Evolutionary conservation across 92 coral and sea anemone species (phyloP).

Genomic region (Heteractis magnifica): DNA sequence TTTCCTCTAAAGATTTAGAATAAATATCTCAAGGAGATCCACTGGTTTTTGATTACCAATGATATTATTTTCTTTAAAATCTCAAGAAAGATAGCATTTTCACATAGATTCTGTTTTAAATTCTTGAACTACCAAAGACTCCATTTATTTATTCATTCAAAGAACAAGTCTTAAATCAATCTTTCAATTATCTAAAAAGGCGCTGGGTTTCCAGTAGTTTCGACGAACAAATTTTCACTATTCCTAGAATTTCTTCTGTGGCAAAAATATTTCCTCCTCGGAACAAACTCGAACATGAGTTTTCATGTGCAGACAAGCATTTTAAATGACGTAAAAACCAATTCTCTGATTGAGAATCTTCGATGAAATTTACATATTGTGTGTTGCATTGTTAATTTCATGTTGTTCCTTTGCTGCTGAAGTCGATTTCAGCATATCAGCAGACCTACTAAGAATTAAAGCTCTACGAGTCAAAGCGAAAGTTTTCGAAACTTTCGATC

Average conservation of each 20-base stretch:
- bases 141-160: slow-evolving; percentile 56
- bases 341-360: slow-evolving; percentile 21
- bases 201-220: slow-evolving; percentile 7
- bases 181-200: not conserved
- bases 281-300: slow-evolving; percentile 13
- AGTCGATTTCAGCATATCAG: slow-evolving; percentile 32
- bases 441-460: slow-evolving; percentile 23
- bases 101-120: not conserved
- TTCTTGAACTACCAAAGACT: slow-evolving; percentile 9
- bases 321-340: slow-evolving; percentile 27
- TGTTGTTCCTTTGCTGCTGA: slow-evolving; percentile 39
- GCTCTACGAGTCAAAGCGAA: slow-evolving; percentile 31
- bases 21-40: slow-evolving; percentile 11
- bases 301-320: slow-evolving; percentile 44
- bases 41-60: not conserved
- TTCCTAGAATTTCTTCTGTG: not conserved
- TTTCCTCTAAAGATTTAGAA: not conserved
- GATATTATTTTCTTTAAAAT: not conserved
- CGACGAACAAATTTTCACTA: not conserved
- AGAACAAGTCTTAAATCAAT: slow-evolving; percentile 50
- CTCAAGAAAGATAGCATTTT: slow-evolving; percentile 4
- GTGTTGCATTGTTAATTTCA: slow-evolving; percentile 40
- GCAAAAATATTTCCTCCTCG: slow-evolving; percentile 11
- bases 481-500: slow-evolving; percentile 40
- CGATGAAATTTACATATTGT: slow-evolving; percentile 39